Evolutionary conservation across 2,113 vertebrate genomes (phyloP).

Genomic region (Hucho hucho): DNA sequence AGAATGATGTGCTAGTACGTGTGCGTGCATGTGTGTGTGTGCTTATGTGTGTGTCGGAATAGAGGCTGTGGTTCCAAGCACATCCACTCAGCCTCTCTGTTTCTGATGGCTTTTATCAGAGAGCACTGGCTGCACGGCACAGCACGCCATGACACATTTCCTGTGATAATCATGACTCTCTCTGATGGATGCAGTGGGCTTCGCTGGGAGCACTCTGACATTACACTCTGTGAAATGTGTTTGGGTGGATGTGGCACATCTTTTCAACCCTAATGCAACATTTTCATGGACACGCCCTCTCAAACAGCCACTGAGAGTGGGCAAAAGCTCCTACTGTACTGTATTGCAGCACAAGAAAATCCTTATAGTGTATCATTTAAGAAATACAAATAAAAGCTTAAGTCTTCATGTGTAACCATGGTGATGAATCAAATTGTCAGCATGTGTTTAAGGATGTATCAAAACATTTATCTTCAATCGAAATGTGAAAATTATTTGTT

Average conservation of each 20-base stretch:
- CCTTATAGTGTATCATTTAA: background rate
- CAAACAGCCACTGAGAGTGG: background rate
- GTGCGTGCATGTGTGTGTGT: background rate
- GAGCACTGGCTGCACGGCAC: constrained; percentile 3
- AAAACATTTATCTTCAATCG: too few species aligned
- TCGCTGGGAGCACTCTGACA: background rate
- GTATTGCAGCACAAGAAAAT: too few species aligned
- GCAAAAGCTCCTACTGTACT: too few species aligned
- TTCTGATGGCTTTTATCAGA: constrained; percentile 10
- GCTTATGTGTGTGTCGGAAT: constrained; percentile 11
- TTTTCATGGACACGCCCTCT: background rate
- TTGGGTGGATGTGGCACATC: background rate
- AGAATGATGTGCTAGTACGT: background rate
- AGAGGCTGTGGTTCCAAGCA: constrained; percentile 3
- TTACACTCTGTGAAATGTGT: background rate
- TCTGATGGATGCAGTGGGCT: background rate
- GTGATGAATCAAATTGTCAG: background rate
- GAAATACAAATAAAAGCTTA: background rate
- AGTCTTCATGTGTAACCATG: background rate
- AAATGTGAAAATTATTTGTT: background rate
- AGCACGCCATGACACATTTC: constrained; percentile 3
- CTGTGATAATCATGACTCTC: background rate
- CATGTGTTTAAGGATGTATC: too few species aligned
- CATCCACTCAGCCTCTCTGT: constrained; percentile 8
- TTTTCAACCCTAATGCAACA: background rate